Evolutionary conservation across 2,113 vertebrate genomes (phyloP).

Genomic region (Junco hyemalis): DNA sequence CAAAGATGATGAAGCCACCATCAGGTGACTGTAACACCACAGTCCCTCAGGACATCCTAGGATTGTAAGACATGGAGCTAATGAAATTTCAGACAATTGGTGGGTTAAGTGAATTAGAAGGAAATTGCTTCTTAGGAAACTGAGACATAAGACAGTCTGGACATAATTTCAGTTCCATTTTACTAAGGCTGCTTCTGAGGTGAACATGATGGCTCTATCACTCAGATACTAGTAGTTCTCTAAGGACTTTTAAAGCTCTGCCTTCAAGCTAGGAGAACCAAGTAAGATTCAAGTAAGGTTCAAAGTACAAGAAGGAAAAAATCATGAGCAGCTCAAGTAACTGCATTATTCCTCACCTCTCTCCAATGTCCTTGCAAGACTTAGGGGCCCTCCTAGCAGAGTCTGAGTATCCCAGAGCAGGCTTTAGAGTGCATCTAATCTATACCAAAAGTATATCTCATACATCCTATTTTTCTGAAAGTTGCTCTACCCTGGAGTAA

Average conservation of each 20-base stretch:
- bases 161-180: not conserved
- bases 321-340: not conserved
- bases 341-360: not conserved
- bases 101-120: not conserved
- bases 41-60: not conserved
- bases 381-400: not conserved
- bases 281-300: not conserved
- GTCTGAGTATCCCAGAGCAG: not conserved
- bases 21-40: not conserved
- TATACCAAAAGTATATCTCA: accelerated
- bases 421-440: not conserved
- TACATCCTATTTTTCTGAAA: not conserved
- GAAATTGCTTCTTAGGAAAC: not conserved
- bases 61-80: not conserved
- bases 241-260: not conserved
- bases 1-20: not conserved
- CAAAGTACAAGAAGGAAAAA: not conserved
- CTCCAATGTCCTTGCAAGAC: not conserved
- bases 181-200: not conserved
- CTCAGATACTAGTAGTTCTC: not conserved
- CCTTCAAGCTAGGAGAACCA: not conserved
- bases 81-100: not conserved
- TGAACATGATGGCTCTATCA: not conserved
- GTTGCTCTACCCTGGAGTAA: not conserved
- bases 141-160: not conserved